Percentiles rank a stretch among this genome's conserved stretches.
Conservation (phyloP, 2,113 vertebrate genomes). For the Xenus cinereus region DNA sequence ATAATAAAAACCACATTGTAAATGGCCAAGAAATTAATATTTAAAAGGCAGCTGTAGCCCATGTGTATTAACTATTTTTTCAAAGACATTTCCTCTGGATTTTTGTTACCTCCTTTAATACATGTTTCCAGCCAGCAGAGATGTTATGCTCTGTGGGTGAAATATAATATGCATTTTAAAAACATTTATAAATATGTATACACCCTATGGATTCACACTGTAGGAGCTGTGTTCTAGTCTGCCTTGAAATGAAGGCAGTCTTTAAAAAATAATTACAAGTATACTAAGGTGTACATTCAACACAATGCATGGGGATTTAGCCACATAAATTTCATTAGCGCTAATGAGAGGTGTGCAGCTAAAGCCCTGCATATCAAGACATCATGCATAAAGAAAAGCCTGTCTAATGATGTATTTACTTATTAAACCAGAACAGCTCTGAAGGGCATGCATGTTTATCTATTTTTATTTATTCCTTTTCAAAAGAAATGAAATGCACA, state of each 20-base stretch:
- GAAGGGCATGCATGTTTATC: constrained; percentile 16
- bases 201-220: constrained; percentile 37
- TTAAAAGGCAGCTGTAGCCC: constrained; percentile 64
- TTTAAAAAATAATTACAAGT: constrained; percentile 64
- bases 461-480: constrained; percentile 18
- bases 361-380: constrained; percentile 20
- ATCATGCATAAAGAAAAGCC: constrained; percentile 42
- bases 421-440: constrained; percentile 39
- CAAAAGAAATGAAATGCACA: not conserved
- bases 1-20: constrained; percentile 65
- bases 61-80: constrained; percentile 60
- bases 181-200: constrained; percentile 68
- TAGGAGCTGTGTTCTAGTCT: constrained; percentile 5
- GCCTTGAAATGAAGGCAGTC: constrained; percentile 12
- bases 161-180: constrained; percentile 61
- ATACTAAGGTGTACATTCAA: constrained; percentile 9
- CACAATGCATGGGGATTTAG: constrained; percentile 45
- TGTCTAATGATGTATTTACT: constrained; percentile 47
- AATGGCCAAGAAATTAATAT: constrained; percentile 64
- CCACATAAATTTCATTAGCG: constrained; percentile 48
- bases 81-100: constrained; percentile 59
- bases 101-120: constrained; percentile 56
- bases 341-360: constrained; percentile 50
- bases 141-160: constrained; percentile 44
- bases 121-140: constrained; percentile 33